Percentiles rank a stretch among this genome's conserved stretches.
phyloP scores from a whole-genome alignment of 2,888 invertebrate species.

The Cheilosia urbana region DNA sequence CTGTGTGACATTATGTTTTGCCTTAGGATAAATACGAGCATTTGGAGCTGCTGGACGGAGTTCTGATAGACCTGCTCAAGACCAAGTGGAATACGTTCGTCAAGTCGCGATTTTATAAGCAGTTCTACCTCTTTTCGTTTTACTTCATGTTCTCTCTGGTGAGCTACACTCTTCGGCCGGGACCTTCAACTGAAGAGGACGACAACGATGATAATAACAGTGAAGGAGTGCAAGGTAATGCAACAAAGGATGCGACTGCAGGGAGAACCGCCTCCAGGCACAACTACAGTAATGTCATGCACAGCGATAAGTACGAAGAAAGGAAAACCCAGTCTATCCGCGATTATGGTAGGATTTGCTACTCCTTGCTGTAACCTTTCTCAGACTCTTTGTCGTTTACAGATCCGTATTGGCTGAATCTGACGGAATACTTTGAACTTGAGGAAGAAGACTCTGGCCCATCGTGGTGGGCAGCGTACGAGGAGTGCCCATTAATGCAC shows the following conservation, averaged over 20 bases:
- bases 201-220: slow-evolving; percentile 79
- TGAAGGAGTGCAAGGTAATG: slow-evolving; percentile 58
- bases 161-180: slow-evolving; percentile 95
- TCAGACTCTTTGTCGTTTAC: background rate
- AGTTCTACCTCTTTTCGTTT: slow-evolving; percentile 94
- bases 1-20: no score
- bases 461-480: slow-evolving; percentile 82
- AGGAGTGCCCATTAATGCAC: slow-evolving; percentile 83
- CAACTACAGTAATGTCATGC: background rate
- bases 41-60: slow-evolving; percentile 96
- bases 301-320: slow-evolving; percentile 25
- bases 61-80: slow-evolving; percentile 95
- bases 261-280: slow-evolving; percentile 37
- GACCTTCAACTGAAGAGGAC: slow-evolving; percentile 85
- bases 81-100: slow-evolving; percentile 99
- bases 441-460: slow-evolving; percentile 78
- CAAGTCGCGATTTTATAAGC: slow-evolving; percentile 95
- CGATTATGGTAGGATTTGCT: slow-evolving; percentile 44
- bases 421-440: slow-evolving; percentile 81
- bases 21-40: slow-evolving; percentile 96
- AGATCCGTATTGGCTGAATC: slow-evolving; percentile 83
- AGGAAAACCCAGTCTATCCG: background rate
- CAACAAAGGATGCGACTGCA: slow-evolving; percentile 13
- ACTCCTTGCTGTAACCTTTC: background rate
- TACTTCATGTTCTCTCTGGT: slow-evolving; percentile 95